These are phyloP conservation scores for Microtus agrestis DNA, from an alignment of 2,797 vertebrate genomes.

Conservation along the genomic window DNA sequence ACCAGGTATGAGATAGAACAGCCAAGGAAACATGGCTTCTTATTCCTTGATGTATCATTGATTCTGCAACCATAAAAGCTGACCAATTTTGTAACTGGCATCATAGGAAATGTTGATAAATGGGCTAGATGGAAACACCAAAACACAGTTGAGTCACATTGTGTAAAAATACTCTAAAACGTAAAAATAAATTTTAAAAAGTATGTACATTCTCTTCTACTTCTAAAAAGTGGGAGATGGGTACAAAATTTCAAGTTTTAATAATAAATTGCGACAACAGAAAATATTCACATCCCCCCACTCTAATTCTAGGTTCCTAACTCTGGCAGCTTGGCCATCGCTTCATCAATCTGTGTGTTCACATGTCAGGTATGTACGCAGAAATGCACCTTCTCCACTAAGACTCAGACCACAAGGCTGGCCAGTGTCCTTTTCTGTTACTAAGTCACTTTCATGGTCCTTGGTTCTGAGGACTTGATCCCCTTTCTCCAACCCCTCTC, in stretches of 20 bases:
- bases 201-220: background rate
- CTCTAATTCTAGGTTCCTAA: background rate
- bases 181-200: background rate
- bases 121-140: background rate
- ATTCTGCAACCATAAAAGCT: background rate
- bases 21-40: background rate
- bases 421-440: background rate
- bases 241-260: conserved; percentile 45
- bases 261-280: background rate
- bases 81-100: background rate
- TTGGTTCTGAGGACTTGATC: background rate
- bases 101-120: background rate
- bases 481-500: background rate
- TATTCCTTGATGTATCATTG: background rate
- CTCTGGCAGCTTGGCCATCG: background rate
- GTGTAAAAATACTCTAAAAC: conserved; percentile 1
- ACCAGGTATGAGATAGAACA: background rate
- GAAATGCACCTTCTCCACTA: background rate
- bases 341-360: background rate
- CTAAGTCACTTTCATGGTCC: background rate
- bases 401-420: background rate
- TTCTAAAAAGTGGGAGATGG: background rate
- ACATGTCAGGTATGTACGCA: background rate
- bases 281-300: background rate
- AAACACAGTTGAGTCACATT: background rate